phyloP scores from a whole-genome alignment of 1,140 invertebrate species.

The Drosophila sulfurigaster region DNA sequence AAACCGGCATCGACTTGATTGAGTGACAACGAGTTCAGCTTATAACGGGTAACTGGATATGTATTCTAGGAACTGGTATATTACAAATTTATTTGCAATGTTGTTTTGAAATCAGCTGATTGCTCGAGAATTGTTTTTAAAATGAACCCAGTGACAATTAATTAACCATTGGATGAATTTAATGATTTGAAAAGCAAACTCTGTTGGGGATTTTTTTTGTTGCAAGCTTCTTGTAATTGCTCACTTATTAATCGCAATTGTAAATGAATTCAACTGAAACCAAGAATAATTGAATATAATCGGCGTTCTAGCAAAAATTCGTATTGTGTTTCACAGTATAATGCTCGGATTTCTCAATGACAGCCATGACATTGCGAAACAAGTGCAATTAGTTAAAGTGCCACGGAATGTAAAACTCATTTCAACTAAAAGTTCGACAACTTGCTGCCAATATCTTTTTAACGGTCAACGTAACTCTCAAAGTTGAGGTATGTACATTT shows the following conservation, averaged over 20 bases:
- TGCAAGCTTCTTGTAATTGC: not conserved
- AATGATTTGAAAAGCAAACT: not conserved
- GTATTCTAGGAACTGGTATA: not conserved
- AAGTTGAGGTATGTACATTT: not conserved
- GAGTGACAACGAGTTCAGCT: not conserved
- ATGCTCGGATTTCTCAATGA: slow-evolving; percentile 11
- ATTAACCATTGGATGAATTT: not conserved
- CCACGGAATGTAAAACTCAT: not conserved
- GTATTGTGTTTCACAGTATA: not conserved
- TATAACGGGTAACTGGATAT: too few species aligned
- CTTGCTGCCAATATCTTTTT: not conserved
- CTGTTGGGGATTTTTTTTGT: not conserved
- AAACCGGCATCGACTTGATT: slow-evolving; percentile 1
- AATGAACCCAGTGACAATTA: not conserved
- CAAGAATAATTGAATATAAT: slow-evolving; percentile 38
- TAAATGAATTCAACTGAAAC: slow-evolving; percentile 7
- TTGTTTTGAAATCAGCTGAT: not conserved
- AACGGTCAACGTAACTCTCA: not conserved
- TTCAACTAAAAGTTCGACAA: not conserved
- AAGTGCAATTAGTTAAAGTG: slow-evolving; percentile 32
- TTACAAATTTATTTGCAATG: not conserved
- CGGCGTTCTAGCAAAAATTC: not conserved
- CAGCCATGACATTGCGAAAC: slow-evolving; percentile 12
- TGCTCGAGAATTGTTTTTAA: not conserved
- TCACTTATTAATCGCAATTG: slow-evolving; percentile 18